Conservation (phyloP, 2,113 vertebrate species). For the Lamprologus tigripictilis region DNA sequence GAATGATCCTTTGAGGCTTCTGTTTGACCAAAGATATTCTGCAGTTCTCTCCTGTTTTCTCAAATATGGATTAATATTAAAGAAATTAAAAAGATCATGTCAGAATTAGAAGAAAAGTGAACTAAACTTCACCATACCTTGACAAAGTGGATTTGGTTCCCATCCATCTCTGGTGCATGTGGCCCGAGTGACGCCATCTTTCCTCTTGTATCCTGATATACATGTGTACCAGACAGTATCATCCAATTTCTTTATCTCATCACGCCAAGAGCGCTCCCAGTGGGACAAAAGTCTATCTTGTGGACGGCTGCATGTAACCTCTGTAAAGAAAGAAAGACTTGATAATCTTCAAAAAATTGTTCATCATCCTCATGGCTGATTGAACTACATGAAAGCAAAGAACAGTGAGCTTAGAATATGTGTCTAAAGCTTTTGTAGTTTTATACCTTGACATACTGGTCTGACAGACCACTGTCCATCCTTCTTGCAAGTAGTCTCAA, state of each 20-base stretch:
- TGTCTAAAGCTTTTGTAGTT: neutral
- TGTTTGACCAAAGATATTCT: too few relatives aligned
- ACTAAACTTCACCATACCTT: conserved; percentile 9
- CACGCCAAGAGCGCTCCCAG: fast-evolving
- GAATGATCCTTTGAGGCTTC: too few relatives aligned
- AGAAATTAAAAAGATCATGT: neutral
- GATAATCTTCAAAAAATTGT: neutral
- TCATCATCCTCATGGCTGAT: neutral
- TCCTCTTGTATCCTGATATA: fast-evolving
- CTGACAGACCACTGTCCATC: neutral
- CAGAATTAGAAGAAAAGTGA: neutral
- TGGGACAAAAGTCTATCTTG: fast-evolving
- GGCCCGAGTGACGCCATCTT: fast-evolving
- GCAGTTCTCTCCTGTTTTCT: too few relatives aligned
- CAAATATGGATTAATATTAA: too few relatives aligned
- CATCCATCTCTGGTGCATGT: conserved; percentile 50
- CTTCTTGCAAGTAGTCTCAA: neutral
- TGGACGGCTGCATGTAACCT: neutral
- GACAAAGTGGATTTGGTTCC: conserved; percentile 40
- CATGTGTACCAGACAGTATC: fast-evolving
- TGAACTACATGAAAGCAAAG: neutral
- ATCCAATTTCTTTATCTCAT: fast-evolving
- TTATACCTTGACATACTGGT: conserved; percentile 36
- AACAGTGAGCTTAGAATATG: neutral
- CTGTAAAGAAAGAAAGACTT: neutral